Conservation (phyloP, 2,113 vertebrate genomes). For the Delphinapterus leucas region DNA sequence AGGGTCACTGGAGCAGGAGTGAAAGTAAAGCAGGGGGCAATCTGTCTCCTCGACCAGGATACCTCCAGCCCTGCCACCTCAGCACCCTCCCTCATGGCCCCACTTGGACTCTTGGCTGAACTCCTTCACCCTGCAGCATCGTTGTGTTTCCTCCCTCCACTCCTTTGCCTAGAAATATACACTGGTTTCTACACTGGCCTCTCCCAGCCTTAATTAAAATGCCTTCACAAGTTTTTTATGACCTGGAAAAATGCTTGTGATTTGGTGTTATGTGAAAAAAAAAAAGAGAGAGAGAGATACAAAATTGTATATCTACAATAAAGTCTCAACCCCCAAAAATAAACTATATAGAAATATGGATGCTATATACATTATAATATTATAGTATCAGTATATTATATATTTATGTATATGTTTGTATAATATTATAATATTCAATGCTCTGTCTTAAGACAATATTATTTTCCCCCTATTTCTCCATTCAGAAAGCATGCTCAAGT, state of each 20-base stretch:
- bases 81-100: background rate
- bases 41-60: background rate
- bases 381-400: background rate
- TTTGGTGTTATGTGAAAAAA: background rate
- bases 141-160: background rate
- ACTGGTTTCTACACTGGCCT: background rate
- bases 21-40: background rate
- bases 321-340: background rate
- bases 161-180: background rate
- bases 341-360: background rate
- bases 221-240: background rate
- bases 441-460: background rate
- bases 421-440: background rate
- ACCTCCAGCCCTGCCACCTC: background rate
- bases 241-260: background rate
- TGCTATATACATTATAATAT: background rate
- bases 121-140: background rate
- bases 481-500: background rate
- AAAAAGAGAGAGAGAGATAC: background rate
- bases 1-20: background rate
- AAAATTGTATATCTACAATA: background rate
- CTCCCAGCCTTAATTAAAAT: constrained; percentile 8
- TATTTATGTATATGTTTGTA: background rate
- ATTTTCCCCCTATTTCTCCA: background rate
- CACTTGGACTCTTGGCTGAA: background rate